Percentiles rank a stretch among this genome's conserved stretches.
These are phyloP conservation scores for Zelleria hepariella DNA, from an alignment of 2,888 invertebrate species.

Conservation along the genomic window DNA sequence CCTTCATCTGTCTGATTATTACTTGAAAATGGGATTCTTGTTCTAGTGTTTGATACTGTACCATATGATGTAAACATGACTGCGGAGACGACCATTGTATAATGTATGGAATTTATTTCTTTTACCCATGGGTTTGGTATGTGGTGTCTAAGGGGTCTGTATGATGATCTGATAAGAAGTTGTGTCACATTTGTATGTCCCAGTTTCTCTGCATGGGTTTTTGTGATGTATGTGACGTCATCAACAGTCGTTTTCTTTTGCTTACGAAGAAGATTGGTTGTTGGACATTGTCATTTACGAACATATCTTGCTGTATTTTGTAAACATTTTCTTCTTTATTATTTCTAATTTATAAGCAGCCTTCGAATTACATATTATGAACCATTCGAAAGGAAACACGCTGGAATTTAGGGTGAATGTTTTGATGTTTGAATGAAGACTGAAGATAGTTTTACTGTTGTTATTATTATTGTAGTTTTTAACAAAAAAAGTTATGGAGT, in stretches of 20 bases:
- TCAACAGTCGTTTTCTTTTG: conserved; percentile 15
- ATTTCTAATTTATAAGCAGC: conserved; percentile 1
- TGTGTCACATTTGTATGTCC: neutral
- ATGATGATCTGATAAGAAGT: neutral
- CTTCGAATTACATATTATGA: neutral
- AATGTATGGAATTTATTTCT: neutral
- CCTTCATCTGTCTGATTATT: neutral
- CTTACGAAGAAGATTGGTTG: conserved; percentile 13
- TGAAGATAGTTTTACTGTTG: conserved; percentile 49
- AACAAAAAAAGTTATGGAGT: conserved; percentile 16
- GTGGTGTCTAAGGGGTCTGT: neutral
- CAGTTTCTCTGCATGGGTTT: too few relatives aligned
- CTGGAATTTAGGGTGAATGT: conserved; percentile 23
- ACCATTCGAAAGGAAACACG: neutral
- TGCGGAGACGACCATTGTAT: too few relatives aligned
- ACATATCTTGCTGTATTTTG: neutral
- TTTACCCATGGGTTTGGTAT: neutral
- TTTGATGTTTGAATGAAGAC: conserved; percentile 58
- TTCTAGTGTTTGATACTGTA: neutral
- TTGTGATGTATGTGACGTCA: neutral
- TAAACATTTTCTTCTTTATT: conserved; percentile 6
- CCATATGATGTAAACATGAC: too few relatives aligned
- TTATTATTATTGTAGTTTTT: conserved; percentile 37
- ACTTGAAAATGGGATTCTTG: neutral
- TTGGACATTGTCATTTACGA: conserved; percentile 2